Conservation (phyloP, 2,113 vertebrate species). For the Corythornis madagascariensis region DNA sequence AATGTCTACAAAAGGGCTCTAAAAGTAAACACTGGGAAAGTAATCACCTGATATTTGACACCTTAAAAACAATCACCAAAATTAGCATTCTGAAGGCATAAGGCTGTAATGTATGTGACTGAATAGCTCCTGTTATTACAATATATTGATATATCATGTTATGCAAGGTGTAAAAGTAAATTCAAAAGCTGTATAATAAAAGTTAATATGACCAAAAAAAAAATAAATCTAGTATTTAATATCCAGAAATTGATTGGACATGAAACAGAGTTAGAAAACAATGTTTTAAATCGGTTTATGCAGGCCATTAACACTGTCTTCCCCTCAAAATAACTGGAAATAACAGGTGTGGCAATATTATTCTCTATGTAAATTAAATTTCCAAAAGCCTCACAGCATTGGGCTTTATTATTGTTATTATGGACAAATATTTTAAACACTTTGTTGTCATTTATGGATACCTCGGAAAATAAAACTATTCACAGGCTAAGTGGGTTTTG, state of each 20-base stretch:
- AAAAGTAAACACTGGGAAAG: slow-evolving; percentile 11
- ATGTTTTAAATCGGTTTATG: background rate
- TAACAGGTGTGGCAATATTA: background rate
- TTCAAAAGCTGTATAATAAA: slow-evolving; percentile 10
- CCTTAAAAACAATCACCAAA: background rate
- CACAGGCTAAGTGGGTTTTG: background rate
- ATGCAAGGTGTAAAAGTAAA: slow-evolving; percentile 17
- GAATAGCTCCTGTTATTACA: slow-evolving; percentile 3
- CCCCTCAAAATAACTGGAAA: background rate
- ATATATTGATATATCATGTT: slow-evolving; percentile 26
- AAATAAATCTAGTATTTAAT: background rate
- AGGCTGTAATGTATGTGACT: background rate
- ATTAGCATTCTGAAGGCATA: slow-evolving; percentile 30
- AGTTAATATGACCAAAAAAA: background rate
- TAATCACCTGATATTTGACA: slow-evolving; percentile 16
- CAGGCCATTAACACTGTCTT: background rate
- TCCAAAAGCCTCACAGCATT: background rate
- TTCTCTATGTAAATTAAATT: background rate
- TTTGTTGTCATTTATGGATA: background rate
- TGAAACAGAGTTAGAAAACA: background rate
- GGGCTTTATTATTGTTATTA: background rate
- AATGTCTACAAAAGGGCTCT: background rate
- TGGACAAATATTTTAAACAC: background rate
- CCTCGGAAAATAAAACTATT: background rate
- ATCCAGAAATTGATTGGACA: background rate